Percentiles rank a stretch among this genome's conserved stretches.
These are phyloP conservation scores for Solea senegalensis DNA, from an alignment of 2,113 vertebrate genomes.

Conservation along the genomic window DNA sequence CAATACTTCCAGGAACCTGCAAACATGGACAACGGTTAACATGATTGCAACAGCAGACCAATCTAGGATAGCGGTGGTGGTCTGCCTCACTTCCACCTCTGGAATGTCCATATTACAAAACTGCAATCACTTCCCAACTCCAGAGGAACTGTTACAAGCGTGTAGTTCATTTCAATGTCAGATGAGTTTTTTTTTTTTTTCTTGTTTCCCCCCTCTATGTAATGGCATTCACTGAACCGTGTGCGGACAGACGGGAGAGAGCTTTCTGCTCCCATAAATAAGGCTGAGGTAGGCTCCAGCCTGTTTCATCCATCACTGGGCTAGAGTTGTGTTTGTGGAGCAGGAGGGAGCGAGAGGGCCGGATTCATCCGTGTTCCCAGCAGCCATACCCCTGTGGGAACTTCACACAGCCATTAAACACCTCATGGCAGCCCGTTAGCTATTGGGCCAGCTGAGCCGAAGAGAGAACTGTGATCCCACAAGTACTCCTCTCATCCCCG, in stretches of 20 bases:
- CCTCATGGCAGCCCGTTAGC: constrained; percentile 72
- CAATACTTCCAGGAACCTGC: constrained; percentile 14
- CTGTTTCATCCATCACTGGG: constrained; percentile 79
- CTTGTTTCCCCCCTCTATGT: constrained; percentile 17
- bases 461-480: constrained; percentile 47
- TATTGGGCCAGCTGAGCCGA: constrained; percentile 54
- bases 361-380: constrained; percentile 72
- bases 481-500: constrained; percentile 32
- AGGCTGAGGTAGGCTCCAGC: constrained; percentile 56
- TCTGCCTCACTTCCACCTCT: constrained; percentile 68
- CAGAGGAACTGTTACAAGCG: constrained; percentile 59
- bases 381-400: constrained; percentile 67
- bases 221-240: constrained; percentile 60
- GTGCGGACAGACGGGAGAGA: constrained; percentile 54
- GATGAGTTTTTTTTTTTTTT: constrained; percentile 42
- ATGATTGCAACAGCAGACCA: constrained; percentile 67
- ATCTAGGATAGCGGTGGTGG: constrained; percentile 49
- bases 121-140: constrained; percentile 59
- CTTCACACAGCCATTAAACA: constrained; percentile 75
- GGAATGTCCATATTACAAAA: constrained; percentile 68
- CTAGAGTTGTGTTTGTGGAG: constrained; percentile 66
- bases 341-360: constrained; percentile 48
- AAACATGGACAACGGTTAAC: constrained; percentile 3
- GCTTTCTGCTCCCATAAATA: constrained; percentile 76
- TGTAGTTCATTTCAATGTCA: constrained; percentile 72